Evolutionary conservation across 2,888 invertebrate genomes (phyloP).

Genomic region (Chrysolina americana): DNA sequence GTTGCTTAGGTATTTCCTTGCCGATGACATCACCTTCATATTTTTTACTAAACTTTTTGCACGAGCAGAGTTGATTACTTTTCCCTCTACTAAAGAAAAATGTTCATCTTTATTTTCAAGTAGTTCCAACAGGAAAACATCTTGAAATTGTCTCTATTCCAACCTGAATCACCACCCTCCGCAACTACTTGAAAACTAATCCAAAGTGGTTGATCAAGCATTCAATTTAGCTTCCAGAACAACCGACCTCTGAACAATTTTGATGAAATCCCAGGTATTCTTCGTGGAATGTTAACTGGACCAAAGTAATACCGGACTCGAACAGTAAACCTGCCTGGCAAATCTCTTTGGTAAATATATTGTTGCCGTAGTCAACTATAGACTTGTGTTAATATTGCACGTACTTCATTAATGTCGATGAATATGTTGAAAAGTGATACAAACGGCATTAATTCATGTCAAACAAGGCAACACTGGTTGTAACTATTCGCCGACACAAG

Average conservation of each 20-base stretch:
- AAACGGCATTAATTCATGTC: neutral
- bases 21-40: too few species aligned
- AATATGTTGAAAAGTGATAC: constrained; percentile 8
- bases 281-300: constrained; percentile 10
- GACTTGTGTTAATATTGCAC: constrained; percentile 25
- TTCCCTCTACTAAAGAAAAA: too few species aligned
- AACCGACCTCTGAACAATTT: constrained; percentile 1
- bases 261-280: neutral
- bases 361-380: constrained; percentile 8
- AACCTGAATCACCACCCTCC: too few species aligned
- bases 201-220: neutral
- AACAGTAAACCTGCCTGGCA: constrained; percentile 23
- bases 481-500: neutral
- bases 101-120: too few species aligned
- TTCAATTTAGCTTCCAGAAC: neutral
- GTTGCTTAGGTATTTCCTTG: too few species aligned
- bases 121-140: too few species aligned
- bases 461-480: neutral
- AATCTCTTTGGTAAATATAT: constrained; percentile 23
- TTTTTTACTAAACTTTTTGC: too few species aligned
- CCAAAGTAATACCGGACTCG: constrained; percentile 1
- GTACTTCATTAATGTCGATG: neutral
- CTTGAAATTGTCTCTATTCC: too few species aligned
- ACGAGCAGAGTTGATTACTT: too few species aligned
- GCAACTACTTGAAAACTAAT: too few species aligned